phyloP scores from a whole-genome alignment of 2,888 invertebrate species.

The Parnassius apollo region DNA sequence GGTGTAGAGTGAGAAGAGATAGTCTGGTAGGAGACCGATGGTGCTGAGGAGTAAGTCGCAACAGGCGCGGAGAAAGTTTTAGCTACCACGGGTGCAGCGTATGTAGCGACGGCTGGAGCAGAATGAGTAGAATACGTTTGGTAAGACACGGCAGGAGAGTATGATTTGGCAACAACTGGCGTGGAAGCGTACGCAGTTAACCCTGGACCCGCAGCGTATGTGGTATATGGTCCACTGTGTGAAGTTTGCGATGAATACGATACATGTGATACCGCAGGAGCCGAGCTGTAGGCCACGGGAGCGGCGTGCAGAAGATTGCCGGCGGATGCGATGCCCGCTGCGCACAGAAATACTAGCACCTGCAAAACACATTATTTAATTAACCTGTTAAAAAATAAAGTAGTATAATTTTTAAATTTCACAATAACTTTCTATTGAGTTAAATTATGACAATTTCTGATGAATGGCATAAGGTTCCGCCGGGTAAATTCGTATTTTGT shows the following conservation, averaged over 20 bases:
- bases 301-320: slow-evolving; percentile 75
- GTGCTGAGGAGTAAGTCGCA: slow-evolving; percentile 35
- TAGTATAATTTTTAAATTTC: too few relatives aligned
- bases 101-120: slow-evolving; percentile 45
- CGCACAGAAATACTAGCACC: slow-evolving; percentile 80
- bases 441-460: too few relatives aligned
- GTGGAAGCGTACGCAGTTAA: slow-evolving; percentile 41
- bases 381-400: too few relatives aligned
- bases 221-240: slow-evolving; percentile 35
- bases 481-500: too few relatives aligned
- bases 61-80: slow-evolving; percentile 38
- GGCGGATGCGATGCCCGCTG: slow-evolving; percentile 82
- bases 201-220: slow-evolving; percentile 48
- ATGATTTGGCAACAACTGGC: slow-evolving; percentile 46
- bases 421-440: too few relatives aligned
- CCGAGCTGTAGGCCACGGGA: slow-evolving; percentile 74
- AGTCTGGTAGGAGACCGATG: slow-evolving; percentile 33
- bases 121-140: slow-evolving; percentile 52
- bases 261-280: slow-evolving; percentile 66
- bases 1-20: slow-evolving; percentile 29
- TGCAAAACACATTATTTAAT: slow-evolving; percentile 34
- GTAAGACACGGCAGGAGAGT: slow-evolving; percentile 52
- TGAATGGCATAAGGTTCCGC: too few relatives aligned
- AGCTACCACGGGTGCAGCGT: slow-evolving; percentile 32
- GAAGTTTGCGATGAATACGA: slow-evolving; percentile 43